phyloP scores from a whole-genome alignment of 2,888 invertebrate species.

The Sarcophaga carnaria region DNA sequence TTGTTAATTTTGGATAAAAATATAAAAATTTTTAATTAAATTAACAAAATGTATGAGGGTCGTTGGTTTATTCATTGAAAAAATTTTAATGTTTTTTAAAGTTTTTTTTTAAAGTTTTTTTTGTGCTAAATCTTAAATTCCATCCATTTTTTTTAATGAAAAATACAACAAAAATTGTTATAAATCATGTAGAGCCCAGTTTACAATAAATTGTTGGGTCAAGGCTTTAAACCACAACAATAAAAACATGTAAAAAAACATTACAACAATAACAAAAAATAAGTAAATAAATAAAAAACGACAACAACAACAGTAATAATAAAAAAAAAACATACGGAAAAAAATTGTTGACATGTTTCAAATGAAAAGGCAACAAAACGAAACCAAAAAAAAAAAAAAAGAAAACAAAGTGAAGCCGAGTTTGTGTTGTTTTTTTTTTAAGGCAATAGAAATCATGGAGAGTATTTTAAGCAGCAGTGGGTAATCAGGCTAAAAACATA shows the following conservation, averaged over 20 bases:
- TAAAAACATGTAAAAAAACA: background rate
- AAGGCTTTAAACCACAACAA: constrained; percentile 10
- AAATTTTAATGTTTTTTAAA: too few relatives aligned
- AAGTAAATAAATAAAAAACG: too few relatives aligned
- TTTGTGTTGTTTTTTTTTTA: background rate
- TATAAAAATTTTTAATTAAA: too few relatives aligned
- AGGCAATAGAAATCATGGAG: constrained; percentile 12
- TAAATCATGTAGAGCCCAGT: constrained; percentile 14
- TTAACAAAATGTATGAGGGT: too few relatives aligned
- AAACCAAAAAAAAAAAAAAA: background rate
- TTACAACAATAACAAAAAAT: too few relatives aligned
- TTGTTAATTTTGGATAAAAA: too few relatives aligned
- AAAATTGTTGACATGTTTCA: constrained; percentile 33
- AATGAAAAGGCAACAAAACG: background rate
- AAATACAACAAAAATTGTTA: constrained; percentile 10
- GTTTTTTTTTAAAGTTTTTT: too few relatives aligned
- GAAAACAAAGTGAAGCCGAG: background rate
- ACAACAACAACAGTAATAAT: background rate
- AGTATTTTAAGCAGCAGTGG: background rate
- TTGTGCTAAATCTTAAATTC: too few relatives aligned
- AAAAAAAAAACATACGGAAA: background rate
- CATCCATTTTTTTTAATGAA: too few relatives aligned
- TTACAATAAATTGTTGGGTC: constrained; percentile 17
- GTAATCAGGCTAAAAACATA: constrained; percentile 19
- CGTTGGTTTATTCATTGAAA: too few relatives aligned